Conservation (phyloP, 2,888 invertebrate genomes). For the Entomobrya proxima region DNA sequence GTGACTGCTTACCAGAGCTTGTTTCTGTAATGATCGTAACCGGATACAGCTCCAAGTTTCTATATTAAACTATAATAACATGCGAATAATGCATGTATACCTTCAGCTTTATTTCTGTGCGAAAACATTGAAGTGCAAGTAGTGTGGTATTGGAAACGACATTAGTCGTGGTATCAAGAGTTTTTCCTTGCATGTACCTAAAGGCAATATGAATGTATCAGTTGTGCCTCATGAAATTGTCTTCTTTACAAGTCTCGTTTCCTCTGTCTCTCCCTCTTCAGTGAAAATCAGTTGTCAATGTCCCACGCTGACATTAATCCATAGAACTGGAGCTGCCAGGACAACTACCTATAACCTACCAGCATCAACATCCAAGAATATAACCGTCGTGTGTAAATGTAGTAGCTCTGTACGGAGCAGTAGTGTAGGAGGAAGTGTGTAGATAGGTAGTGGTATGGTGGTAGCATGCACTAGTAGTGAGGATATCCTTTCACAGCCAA, state of each 20-base stretch:
- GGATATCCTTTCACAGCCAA: slow-evolving; percentile 61
- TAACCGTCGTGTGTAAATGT: background rate
- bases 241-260: slow-evolving; percentile 45
- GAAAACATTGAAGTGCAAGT: background rate
- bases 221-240: slow-evolving; percentile 23
- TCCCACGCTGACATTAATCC: slow-evolving; percentile 70
- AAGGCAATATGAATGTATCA: background rate
- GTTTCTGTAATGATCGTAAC: background rate
- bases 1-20: background rate
- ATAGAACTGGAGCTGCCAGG: slow-evolving; percentile 39
- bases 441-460: background rate
- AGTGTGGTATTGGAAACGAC: slow-evolving; percentile 13
- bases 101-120: background rate
- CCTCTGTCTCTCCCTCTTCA: slow-evolving; percentile 36
- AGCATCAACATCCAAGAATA: background rate
- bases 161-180: background rate
- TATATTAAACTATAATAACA: background rate
- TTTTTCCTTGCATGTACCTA: background rate
- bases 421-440: background rate
- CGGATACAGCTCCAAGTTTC: background rate
- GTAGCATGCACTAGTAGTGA: too few relatives aligned
- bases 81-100: too few relatives aligned
- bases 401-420: background rate
- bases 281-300: slow-evolving; percentile 68
- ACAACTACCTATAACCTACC: background rate